Conservation (phyloP, 2,797 vertebrate species). For the Sebastes iracundus region DNA sequence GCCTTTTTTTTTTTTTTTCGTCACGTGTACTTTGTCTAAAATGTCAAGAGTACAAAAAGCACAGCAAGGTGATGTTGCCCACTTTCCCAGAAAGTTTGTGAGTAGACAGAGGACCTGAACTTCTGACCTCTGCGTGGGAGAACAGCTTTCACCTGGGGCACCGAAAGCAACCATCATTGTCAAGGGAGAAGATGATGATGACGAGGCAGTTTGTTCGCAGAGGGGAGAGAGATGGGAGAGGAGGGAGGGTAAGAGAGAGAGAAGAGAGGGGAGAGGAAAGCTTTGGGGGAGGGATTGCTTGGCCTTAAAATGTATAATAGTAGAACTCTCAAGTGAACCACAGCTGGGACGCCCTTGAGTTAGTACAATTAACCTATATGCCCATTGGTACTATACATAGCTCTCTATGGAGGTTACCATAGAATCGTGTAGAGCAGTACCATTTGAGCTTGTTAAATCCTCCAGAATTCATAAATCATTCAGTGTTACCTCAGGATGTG, state of each 20-base stretch:
- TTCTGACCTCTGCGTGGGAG: slow-evolving; percentile 41
- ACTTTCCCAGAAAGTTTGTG: slow-evolving; percentile 44
- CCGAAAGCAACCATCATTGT: slow-evolving; percentile 43
- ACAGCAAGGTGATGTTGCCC: slow-evolving; percentile 42
- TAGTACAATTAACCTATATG: slow-evolving; percentile 63
- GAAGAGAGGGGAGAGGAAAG: not conserved
- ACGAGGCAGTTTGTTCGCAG: slow-evolving; percentile 63
- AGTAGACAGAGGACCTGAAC: slow-evolving; percentile 49
- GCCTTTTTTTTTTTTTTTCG: not conserved
- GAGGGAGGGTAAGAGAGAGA: not conserved
- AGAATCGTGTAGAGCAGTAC: slow-evolving; percentile 13
- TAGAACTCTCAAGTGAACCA: slow-evolving; percentile 34
- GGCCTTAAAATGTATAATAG: slow-evolving; percentile 36
- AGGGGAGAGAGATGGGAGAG: slow-evolving; percentile 7
- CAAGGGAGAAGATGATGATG: slow-evolving; percentile 55
- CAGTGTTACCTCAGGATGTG: slow-evolving; percentile 53
- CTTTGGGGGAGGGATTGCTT: slow-evolving; percentile 4
- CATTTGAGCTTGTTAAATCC: slow-evolving; percentile 48
- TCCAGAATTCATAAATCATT: slow-evolving; percentile 69
- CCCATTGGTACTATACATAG: slow-evolving; percentile 61
- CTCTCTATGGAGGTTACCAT: slow-evolving; percentile 38
- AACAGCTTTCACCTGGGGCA: slow-evolving; percentile 58
- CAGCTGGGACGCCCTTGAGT: slow-evolving; percentile 59
- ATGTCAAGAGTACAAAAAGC: slow-evolving; percentile 51
- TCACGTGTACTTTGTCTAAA: slow-evolving; percentile 43